Evolutionary conservation across 2,797 vertebrate genomes (phyloP), one percentile per base, ranked within the genome.

Genomic region (Scolopax bukidnonensis): DNA sequence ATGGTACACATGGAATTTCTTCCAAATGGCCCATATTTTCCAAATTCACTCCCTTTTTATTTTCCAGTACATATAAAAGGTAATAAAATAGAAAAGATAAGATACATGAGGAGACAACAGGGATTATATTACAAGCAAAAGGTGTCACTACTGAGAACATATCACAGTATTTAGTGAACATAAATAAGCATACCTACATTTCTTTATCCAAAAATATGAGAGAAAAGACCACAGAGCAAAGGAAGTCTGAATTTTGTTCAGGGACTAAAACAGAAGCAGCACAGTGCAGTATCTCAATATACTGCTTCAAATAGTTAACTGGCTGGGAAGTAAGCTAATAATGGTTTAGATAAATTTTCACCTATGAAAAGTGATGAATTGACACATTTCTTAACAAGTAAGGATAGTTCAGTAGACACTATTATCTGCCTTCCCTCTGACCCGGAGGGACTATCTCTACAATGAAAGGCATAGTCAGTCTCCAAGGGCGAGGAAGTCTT

Each of bases 31-130:
- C 53, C 74, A 6, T 67, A 84, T 92, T 89, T 87, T 93, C 61
- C 45, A 85, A 89, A 91, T 70, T 77, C 5, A 1, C 54, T 93
- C 51, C 41, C 21, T 91, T 78, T 87, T 90, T 86, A 57, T 86
- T 86, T 90, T 50, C 24, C 28, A 80, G 41, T 48, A 41, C 9
- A 4, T 75, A 15, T 24, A 87, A 78, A 16, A 94, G 32, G 47
- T 71, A 89, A 94, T 81, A 90, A 73, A 84, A 86, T 15, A 68
- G n/a, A 84, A 86, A 84, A 80, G 36, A 50, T 83, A 92, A 78
- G 38, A 70, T 76, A 56, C 12, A 13, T 77, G 54, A 38, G 11
- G 30, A 84, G 65, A 69, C 70, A 83, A 82, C 24, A 38, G 25
- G 45, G 16, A 51, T 65, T 92, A 50, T 77, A 79, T 67, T 89